Evolutionary conservation across 1,140 invertebrate genomes (phyloP), one percentile per base, ranked within the genome.

Genomic region (Bombus sibiricus): DNA sequence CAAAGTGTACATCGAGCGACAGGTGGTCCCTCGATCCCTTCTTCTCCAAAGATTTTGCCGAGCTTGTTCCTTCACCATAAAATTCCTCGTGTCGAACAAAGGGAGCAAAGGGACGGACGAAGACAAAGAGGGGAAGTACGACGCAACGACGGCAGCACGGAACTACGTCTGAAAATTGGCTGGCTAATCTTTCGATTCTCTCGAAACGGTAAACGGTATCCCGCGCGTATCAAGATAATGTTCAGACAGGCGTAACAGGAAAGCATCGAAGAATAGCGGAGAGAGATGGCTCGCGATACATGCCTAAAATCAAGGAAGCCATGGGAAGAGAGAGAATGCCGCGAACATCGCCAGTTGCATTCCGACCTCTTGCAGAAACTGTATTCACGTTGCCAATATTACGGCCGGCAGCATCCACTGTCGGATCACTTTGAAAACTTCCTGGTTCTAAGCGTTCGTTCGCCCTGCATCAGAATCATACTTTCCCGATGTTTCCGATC

Each of bases 1-100:
- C 80, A 59, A 80, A 74, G 66, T 47, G 75, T 79, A 87, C 74
- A 68, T 71, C 85, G 83, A 87, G 80, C 91, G 89, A 92, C 91
- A 92, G 91, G 91, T 92, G 91, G 90, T 76, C 86, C 83, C 53
- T 62, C 75, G 72, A 79, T 91, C 87, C 90, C 88, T 71, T 89
- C 86, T 86, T 53, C 86, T 75, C 77, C 77, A 86, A 81, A 90
- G 81, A 86, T 81, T 91, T 89, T 59, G 69, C 83, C 81, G 69
- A 77, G 57, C 81, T 89, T 86, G 90, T 86, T 86, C 88, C 72
- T 83, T 39, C 83, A 25, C 79, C 77, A 39, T 41, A 28, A 71
- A 80, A 90, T 88, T 91, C 86, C 81, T 64, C 71, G 53, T 39
- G 41, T 64, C 87, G 64, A 53, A 53, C 47, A 53, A 53, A 53